A percentile compares a stretch with the other conserved stretches of the same genome.
Evolutionary conservation across 2,797 vertebrate genomes (phyloP).

Genomic region (Brachymystax lenok): DNA sequence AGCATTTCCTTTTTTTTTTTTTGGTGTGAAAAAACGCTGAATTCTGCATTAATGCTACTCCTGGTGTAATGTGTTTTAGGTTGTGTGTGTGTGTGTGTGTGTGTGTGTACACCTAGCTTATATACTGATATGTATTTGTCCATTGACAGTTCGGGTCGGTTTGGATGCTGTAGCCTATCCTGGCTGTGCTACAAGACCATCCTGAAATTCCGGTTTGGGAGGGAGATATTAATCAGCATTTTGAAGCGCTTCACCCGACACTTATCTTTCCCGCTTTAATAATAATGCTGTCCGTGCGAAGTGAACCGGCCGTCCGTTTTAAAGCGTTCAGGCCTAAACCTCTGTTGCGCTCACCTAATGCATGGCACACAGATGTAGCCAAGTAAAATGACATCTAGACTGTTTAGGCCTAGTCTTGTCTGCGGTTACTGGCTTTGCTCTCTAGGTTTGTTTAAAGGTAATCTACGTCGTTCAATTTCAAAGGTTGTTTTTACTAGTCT

Average conservation of each 20-base stretch:
- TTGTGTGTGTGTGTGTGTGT: conserved; percentile 25
- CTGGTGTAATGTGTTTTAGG: conserved; percentile 47
- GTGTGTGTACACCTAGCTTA: conserved; percentile 20
- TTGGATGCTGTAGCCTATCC: not conserved
- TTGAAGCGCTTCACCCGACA: not conserved
- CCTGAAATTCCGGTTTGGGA: conserved; percentile 1
- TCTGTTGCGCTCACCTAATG: not conserved
- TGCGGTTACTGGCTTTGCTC: not conserved
- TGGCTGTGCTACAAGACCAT: not conserved
- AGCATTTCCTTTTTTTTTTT: no score
- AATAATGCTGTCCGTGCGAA: conserved; percentile 9
- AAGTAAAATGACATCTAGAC: not conserved
- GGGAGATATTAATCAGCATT: conserved; percentile 3
- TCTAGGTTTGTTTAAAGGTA: not conserved
- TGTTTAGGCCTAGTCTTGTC: not conserved
- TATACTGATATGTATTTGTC: not conserved
- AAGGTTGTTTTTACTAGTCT: not conserved
- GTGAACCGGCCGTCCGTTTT: conserved; percentile 1
- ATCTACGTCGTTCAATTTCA: not conserved
- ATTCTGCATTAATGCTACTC: no score
- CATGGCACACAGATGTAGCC: not conserved
- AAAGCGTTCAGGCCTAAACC: conserved; percentile 13
- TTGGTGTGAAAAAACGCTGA: no score
- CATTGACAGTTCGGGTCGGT: not conserved
- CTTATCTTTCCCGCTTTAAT: conserved; percentile 9